Percentiles rank a stretch among this genome's conserved stretches.
Evolutionary conservation across 2,797 vertebrate genomes (phyloP).

Genomic region (Simalia tracyae): DNA sequence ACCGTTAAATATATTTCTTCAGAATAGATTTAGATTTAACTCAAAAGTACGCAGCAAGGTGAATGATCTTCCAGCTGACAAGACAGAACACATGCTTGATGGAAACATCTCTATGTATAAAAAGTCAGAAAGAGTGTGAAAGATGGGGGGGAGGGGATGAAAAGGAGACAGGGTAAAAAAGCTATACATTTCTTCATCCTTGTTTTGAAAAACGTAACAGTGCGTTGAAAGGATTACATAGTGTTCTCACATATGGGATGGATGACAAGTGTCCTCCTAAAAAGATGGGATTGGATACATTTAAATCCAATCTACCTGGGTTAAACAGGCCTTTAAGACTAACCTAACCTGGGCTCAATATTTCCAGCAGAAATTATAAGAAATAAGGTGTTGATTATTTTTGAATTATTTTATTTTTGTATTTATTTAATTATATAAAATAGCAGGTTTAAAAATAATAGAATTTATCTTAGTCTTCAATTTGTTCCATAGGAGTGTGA

Average conservation of each 20-base stretch:
- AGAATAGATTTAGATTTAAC: neutral
- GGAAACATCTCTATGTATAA: neutral
- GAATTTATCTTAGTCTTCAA: neutral
- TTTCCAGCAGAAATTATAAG: neutral
- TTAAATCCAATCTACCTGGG: neutral
- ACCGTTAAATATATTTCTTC: neutral
- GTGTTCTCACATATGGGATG: neutral
- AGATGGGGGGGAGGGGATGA: neutral
- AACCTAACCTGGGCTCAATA: neutral
- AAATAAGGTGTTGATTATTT: neutral
- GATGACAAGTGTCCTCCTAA: neutral
- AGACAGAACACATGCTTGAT: neutral
- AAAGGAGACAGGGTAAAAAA: neutral
- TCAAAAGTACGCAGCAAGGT: neutral
- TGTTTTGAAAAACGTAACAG: neutral
- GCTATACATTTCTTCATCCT: neutral
- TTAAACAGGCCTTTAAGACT: neutral
- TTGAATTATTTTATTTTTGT: neutral
- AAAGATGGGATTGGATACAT: neutral
- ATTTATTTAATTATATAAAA: neutral
- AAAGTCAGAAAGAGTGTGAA: neutral
- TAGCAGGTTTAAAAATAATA: rapidly evolving
- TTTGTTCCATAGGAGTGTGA: neutral
- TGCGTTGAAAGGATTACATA: neutral
- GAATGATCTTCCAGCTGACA: neutral